A percentile compares a stretch with the other conserved stretches of the same genome.
Conservation (phyloP, 2,113 vertebrate species). For the Peucedramus taeniatus region DNA sequence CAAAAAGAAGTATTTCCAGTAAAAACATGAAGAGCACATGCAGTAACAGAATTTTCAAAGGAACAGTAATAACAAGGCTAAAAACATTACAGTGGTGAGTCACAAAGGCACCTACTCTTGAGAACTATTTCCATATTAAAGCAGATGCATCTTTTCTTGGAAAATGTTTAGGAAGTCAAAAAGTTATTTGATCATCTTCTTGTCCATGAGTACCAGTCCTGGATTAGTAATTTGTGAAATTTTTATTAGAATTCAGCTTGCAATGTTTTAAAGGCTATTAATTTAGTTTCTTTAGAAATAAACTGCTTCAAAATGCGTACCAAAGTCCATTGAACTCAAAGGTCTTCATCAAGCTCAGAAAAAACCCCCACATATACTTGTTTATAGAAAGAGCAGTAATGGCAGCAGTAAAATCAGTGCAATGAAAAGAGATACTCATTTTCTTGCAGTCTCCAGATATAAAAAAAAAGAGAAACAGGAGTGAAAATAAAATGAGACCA, state of each 20-base stretch:
- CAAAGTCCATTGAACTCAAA: neutral
- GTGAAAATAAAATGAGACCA: neutral
- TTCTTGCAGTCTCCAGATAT: neutral
- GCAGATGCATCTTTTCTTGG: neutral
- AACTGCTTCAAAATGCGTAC: neutral
- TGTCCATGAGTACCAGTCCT: neutral
- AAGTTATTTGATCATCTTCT: neutral
- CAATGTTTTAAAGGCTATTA: neutral
- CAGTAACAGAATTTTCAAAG: neutral
- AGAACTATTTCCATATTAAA: neutral
- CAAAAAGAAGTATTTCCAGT: neutral
- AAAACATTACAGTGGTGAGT: neutral
- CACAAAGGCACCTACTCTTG: neutral
- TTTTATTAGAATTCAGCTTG: neutral
- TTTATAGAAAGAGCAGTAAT: neutral
- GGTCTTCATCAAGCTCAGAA: neutral
- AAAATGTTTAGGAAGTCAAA: neutral
- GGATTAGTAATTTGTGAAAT: neutral
- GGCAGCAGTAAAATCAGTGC: neutral
- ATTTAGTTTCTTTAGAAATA: neutral
- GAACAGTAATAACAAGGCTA: neutral
- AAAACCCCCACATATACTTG: fast-evolving
- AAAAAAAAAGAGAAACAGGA: neutral
- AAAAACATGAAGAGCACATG: neutral
- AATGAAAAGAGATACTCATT: neutral